Percentiles rank a stretch among this genome's conserved stretches.
phyloP scores from a whole-genome alignment of 1,140 invertebrate genomes.

The Megalonaias nervosa region DNA sequence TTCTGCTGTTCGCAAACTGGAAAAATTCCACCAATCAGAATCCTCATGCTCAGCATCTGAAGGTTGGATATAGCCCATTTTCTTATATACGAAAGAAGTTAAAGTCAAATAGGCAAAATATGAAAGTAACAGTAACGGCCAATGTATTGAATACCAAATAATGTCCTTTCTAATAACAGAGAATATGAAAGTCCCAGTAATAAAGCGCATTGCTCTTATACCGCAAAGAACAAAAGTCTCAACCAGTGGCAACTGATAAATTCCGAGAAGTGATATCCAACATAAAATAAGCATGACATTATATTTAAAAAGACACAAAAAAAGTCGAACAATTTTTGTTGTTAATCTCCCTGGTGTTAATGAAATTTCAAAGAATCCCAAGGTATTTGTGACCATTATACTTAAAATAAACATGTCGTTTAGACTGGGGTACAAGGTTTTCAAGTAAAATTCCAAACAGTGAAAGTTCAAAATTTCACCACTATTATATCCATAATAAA shows the following conservation, averaged over 20 bases:
- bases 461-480: constrained; percentile 72
- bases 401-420: constrained; percentile 75
- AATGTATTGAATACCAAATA: constrained; percentile 46
- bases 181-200: constrained; percentile 57
- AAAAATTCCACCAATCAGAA: constrained; percentile 67
- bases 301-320: constrained; percentile 71
- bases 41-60: constrained; percentile 52
- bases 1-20: constrained; percentile 57
- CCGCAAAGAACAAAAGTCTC: constrained; percentile 50
- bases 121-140: constrained; percentile 32
- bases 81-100: constrained; percentile 41
- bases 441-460: constrained; percentile 72
- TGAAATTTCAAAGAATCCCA: constrained; percentile 72
- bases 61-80: constrained; percentile 31
- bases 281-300: constrained; percentile 71
- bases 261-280: constrained; percentile 71
- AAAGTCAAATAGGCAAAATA: constrained; percentile 37
- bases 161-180: constrained; percentile 61
- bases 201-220: constrained; percentile 58
- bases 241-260: constrained; percentile 69
- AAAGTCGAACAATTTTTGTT: constrained; percentile 62
- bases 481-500: constrained; percentile 68
- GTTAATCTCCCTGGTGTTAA: constrained; percentile 63
- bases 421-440: constrained; percentile 72
- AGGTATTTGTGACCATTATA: constrained; percentile 71